A percentile compares a stretch with the other conserved stretches of the same genome.
phyloP scores from a whole-genome alignment of 2,797 vertebrate genomes.

The Coregonus sp. region DNA sequence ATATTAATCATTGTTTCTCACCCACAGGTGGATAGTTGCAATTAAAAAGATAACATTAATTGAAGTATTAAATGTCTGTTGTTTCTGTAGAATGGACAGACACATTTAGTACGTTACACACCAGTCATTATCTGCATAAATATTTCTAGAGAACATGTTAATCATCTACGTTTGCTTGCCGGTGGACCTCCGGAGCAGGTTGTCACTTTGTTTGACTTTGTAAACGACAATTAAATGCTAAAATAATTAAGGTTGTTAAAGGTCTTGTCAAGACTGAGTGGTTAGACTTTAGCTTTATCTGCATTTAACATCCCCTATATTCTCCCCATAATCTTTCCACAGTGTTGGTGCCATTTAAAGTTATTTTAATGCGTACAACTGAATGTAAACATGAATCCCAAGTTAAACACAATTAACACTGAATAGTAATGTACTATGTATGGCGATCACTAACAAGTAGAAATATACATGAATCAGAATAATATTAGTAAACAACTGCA shows the following conservation, averaged over 20 bases:
- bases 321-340: neutral
- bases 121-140: constrained; percentile 51
- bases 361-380: too few species aligned
- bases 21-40: constrained; percentile 49
- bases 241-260: neutral
- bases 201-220: constrained; percentile 44
- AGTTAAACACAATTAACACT: neutral
- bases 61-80: constrained; percentile 57
- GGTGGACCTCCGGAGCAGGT: constrained; percentile 17
- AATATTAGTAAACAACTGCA: neutral
- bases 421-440: neutral
- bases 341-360: neutral
- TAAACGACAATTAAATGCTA: constrained; percentile 23
- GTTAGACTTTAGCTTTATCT: neutral
- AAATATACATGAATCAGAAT: neutral
- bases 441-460: neutral
- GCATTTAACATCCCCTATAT: neutral
- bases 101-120: constrained; percentile 24
- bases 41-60: constrained; percentile 68
- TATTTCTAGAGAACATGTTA: constrained; percentile 43
- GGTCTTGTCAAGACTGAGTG: neutral
- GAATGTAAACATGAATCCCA: neutral
- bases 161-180: constrained; percentile 33
- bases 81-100: constrained; percentile 40
- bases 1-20: constrained; percentile 62